Base-by-base conservation (phyloP, 2,888 invertebrate genomes). In the Proisotoma minuta region DNA sequence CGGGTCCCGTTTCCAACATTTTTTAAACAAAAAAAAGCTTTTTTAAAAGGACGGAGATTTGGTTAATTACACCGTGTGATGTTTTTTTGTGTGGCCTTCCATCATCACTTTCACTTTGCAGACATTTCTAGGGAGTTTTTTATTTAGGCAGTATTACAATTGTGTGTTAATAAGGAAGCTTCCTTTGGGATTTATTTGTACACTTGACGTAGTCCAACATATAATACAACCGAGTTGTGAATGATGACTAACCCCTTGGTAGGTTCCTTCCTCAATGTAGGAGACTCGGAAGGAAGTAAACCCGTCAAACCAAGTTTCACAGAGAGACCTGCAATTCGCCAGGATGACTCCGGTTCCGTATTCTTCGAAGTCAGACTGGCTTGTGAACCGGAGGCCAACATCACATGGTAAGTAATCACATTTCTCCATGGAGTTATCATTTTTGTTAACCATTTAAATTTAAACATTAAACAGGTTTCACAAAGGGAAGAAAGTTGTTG, bases 281-380 rank as follows among this genome's bases (percentile, higher is more conserved):
- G 93, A 89, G 93, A 94, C 83, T 93, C 93, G 83, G 91, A 79
- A 90, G 91, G 91, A 79, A 91, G 91, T 76, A 88, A 91, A 78
- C 92, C 92, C 76, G 89, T 90, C 77, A 95, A 93, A 83, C 97
- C 98, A 75, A 93, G 94, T 75, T 98, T 97, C 83, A 95, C 96
- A 78, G 95, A 96, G 85, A 87, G 96, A 81, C 97, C 97, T 69
- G 87, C 93, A 78, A 95, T 97, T 81, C 87, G 91, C 83, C 97
- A 97, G 83, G 91, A 92, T 77, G 93, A 94, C 77, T 94, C 94
- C 83, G 94, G 94, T 77, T 88, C 88, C 79, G 91, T 98, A 77
- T 87, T 90, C 76, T 96, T 98, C 82, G 94, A 95, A 83, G 97
- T 96, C 83, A 85, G 94, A 83, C 89, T 97, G 80, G 94, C 93